These are phyloP conservation scores for Microctonus aethiopoides DNA, from an alignment of 2,888 invertebrate species.

Conservation along the genomic window DNA sequence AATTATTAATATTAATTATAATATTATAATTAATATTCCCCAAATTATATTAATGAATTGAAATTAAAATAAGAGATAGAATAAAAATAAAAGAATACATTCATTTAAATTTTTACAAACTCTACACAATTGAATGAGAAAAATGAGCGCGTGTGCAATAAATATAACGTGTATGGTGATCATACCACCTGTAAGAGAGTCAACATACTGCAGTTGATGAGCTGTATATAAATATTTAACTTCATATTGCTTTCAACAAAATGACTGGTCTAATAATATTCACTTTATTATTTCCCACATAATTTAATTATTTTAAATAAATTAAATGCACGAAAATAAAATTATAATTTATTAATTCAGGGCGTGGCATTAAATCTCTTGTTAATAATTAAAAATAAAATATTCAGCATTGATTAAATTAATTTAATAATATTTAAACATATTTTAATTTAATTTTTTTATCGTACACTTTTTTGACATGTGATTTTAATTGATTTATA, in stretches of 20 bases:
- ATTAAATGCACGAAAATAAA: neutral
- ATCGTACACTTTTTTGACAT: neutral
- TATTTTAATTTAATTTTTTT: neutral
- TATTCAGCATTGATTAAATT: neutral
- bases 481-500: neutral
- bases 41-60: too few species aligned
- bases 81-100: too few species aligned
- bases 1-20: too few species aligned
- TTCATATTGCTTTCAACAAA: neutral
- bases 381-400: neutral
- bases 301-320: neutral
- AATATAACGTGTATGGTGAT: neutral
- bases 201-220: neutral
- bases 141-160: constrained; percentile 14
- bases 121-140: neutral
- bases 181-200: constrained; percentile 25
- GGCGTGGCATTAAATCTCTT: neutral
- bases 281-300: neutral
- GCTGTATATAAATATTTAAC: neutral
- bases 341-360: neutral
- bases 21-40: too few species aligned
- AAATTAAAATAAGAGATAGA: neutral
- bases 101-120: neutral
- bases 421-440: neutral
- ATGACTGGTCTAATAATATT: neutral